Evolutionary conservation across 2,888 invertebrate genomes (phyloP).

Genomic region (Parochlus steinenii): DNA sequence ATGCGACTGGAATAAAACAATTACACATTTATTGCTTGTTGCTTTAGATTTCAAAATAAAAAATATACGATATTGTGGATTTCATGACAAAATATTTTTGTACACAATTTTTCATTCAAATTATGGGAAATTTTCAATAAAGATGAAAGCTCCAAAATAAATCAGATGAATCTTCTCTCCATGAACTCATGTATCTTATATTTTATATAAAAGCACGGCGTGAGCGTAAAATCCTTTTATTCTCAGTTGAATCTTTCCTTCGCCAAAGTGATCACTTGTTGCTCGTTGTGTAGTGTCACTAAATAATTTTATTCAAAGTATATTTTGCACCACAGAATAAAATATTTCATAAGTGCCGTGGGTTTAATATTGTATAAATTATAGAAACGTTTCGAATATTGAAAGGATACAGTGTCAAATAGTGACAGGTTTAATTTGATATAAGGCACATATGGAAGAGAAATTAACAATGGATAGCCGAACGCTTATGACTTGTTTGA

Average conservation of each 20-base stretch:
- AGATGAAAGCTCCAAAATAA: background rate
- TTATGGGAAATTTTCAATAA: slow-evolving; percentile 7
- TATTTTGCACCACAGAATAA: no score
- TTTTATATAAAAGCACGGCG: slow-evolving; percentile 10
- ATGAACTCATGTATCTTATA: no score
- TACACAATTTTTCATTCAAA: background rate
- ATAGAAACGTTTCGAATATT: no score
- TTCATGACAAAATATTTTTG: background rate
- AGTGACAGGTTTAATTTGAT: no score
- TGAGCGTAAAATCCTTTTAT: slow-evolving; percentile 9
- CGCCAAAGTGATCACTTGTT: slow-evolving; percentile 9
- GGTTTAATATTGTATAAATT: no score
- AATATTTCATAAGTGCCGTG: no score
- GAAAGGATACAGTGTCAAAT: no score
- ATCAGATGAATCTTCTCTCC: slow-evolving; percentile 1
- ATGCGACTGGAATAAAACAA: slow-evolving; percentile 19
- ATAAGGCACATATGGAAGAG: no score
- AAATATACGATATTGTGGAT: background rate
- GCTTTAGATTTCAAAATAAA: background rate
- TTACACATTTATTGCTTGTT: slow-evolving; percentile 16
- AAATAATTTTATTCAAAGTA: no score
- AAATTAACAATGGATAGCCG: slow-evolving; percentile 15
- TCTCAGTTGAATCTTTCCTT: slow-evolving; percentile 9
- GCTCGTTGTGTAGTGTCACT: background rate
- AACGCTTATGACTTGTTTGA: slow-evolving; percentile 34